Percentiles rank a stretch among this genome's conserved stretches.
Conservation (phyloP, 2,797 vertebrate species). For the Pteropus rufus region DNA sequence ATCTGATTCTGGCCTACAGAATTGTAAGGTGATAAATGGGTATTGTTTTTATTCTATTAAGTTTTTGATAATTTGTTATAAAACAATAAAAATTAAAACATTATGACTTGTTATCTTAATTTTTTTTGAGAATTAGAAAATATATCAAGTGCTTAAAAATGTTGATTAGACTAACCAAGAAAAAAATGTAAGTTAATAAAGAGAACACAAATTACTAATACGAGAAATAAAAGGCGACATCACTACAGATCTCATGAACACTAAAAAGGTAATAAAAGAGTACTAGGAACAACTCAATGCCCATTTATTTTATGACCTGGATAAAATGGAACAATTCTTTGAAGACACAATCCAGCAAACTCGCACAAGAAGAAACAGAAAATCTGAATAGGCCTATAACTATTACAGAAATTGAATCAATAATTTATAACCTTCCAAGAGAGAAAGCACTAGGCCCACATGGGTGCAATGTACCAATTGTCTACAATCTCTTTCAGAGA, state of each 20-base stretch:
- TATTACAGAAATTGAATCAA: neutral
- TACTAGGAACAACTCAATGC: neutral
- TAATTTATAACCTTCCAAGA: neutral
- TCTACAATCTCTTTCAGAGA: neutral
- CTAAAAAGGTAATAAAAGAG: neutral
- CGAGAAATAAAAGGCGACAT: neutral
- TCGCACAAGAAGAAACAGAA: neutral
- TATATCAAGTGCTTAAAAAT: neutral
- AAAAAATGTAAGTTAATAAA: neutral
- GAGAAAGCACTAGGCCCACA: neutral
- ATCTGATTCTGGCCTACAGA: neutral
- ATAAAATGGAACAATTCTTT: neutral
- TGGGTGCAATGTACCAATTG: neutral
- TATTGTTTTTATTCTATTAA: neutral
- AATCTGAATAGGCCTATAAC: neutral
- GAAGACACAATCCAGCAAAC: neutral
- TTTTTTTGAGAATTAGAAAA: neutral
- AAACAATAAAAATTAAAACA: neutral
- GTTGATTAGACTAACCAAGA: neutral
- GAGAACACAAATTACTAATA: neutral
- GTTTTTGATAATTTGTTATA: neutral
- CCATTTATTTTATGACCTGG: neutral
- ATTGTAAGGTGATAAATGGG: neutral
- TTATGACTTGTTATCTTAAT: neutral
- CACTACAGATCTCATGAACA: neutral